These are phyloP conservation scores for Buphagus erythrorhynchus DNA, from an alignment of 2,797 vertebrate species.

Conservation along the genomic window DNA sequence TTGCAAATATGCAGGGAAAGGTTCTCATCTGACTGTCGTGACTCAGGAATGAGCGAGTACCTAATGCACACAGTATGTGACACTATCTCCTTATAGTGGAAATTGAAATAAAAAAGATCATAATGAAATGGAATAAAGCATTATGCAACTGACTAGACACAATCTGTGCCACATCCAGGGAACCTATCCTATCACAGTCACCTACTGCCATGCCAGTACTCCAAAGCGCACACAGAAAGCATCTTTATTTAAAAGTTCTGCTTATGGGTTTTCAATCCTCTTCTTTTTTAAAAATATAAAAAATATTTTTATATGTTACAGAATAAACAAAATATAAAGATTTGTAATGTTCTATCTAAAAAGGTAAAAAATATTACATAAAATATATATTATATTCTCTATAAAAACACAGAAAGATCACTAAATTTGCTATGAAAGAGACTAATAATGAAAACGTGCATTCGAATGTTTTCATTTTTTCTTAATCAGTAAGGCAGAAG, in stretches of 20 bases:
- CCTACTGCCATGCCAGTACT: not conserved
- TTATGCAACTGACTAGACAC: not conserved
- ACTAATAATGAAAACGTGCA: not conserved
- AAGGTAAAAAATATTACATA: not conserved
- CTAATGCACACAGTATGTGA: not conserved
- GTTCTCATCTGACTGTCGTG: accelerated
- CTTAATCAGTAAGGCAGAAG: not conserved
- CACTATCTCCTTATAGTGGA: accelerated
- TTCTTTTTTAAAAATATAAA: accelerated
- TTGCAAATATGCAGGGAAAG: not conserved
- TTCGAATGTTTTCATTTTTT: not conserved
- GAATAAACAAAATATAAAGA: not conserved
- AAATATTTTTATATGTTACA: not conserved
- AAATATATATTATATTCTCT: no score
- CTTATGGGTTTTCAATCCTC: not conserved
- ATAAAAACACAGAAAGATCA: not conserved
- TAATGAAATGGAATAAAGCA: not conserved
- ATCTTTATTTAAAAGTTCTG: not conserved
- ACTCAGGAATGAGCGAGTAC: not conserved
- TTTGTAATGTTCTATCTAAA: not conserved
- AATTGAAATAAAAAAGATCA: not conserved
- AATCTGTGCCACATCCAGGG: not conserved
- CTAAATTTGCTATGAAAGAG: not conserved
- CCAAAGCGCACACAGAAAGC: not conserved
- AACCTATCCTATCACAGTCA: not conserved